phyloP scores from a whole-genome alignment of 2,888 invertebrate genomes.

The Allacma fusca region DNA sequence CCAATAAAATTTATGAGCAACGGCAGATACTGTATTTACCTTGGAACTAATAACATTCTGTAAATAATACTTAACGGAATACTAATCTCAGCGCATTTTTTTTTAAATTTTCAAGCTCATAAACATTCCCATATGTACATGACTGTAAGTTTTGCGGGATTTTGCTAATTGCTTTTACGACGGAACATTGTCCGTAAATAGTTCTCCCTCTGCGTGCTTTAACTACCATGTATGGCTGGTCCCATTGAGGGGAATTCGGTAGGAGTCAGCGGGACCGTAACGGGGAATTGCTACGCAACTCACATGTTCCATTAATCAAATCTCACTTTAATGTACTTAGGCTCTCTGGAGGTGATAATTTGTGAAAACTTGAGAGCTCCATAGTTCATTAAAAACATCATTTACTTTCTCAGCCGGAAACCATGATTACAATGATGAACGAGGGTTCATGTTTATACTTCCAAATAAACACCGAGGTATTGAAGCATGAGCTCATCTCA shows the following conservation, averaged over 20 bases:
- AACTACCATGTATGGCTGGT: too few relatives aligned
- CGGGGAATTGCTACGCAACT: not conserved
- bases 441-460: not conserved
- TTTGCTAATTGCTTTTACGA: not conserved
- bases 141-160: not conserved
- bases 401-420: slow-evolving; percentile 23
- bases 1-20: too few relatives aligned
- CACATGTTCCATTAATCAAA: not conserved
- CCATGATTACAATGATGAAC: not conserved
- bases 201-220: too few relatives aligned
- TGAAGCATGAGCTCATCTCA: not conserved
- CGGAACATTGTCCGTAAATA: too few relatives aligned
- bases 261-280: not conserved
- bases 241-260: not conserved
- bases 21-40: too few relatives aligned
- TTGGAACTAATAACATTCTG: too few relatives aligned
- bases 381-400: slow-evolving; percentile 6
- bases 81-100: too few relatives aligned
- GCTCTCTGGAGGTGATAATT: too few relatives aligned
- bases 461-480: not conserved
- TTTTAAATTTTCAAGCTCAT: too few relatives aligned
- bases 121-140: too few relatives aligned
- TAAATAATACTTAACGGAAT: too few relatives aligned
- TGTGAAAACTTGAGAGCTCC: not conserved
- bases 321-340: too few relatives aligned